A percentile compares a stretch with the other conserved stretches of the same genome.
These are phyloP conservation scores for Leucosticte australis DNA, from an alignment of 2,113 vertebrate species.

Conservation along the genomic window DNA sequence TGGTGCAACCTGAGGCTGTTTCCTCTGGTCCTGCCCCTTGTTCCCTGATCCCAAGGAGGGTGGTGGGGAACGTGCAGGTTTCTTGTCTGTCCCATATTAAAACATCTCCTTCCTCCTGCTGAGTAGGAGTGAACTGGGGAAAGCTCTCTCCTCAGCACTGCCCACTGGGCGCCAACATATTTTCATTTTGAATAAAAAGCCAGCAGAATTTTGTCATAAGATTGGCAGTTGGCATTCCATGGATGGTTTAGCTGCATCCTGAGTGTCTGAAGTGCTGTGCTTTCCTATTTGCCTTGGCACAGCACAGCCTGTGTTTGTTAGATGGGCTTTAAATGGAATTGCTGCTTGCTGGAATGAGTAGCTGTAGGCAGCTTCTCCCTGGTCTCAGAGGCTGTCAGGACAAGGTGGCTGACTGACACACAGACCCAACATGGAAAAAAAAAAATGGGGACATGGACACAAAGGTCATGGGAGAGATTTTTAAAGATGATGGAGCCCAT, in stretches of 20 bases:
- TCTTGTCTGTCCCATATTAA: neutral
- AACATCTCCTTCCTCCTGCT: neutral
- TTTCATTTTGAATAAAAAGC: neutral
- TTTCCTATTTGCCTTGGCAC: neutral
- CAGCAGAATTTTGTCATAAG: neutral
- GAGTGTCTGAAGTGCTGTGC: rapidly evolving
- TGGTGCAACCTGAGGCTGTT: neutral
- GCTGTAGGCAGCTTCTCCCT: neutral
- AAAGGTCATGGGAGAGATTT: neutral
- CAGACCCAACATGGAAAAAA: neutral
- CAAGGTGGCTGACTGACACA: neutral
- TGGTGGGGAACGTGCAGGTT: rapidly evolving
- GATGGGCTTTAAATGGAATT: neutral
- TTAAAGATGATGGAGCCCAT: neutral
- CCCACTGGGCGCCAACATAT: neutral
- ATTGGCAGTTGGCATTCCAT: neutral
- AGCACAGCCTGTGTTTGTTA: neutral
- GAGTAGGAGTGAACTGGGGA: rapidly evolving
- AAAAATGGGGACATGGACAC: neutral
- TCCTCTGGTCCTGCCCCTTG: neutral
- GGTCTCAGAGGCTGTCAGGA: neutral
- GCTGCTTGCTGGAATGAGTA: neutral
- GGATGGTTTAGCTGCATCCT: neutral
- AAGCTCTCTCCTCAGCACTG: neutral
- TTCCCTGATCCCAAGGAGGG: neutral